phyloP scores from a whole-genome alignment of 2,797 vertebrate genomes.

The Amazonetta brasiliensis region DNA sequence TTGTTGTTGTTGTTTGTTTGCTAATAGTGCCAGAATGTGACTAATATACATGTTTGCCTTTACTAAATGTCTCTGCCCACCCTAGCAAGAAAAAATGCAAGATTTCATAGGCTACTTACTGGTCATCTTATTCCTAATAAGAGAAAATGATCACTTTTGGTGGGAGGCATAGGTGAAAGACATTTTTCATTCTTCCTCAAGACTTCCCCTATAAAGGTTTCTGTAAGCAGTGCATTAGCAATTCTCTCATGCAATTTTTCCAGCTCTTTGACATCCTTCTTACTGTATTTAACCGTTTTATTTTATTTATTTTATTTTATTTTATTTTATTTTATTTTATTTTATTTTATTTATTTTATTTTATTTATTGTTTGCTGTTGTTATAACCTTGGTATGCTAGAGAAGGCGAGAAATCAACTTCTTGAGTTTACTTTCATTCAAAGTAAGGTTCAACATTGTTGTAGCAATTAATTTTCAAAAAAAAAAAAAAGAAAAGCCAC shows the following conservation, averaged over 20 bases:
- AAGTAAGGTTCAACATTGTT: not conserved
- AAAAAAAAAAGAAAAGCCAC: not conserved
- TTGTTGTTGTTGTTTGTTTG: not conserved
- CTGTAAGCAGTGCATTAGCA: not conserved
- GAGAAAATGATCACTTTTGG: not conserved
- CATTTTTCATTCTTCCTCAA: not conserved
- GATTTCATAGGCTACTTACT: not conserved
- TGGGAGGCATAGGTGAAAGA: rapidly evolving
- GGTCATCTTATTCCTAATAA: not conserved
- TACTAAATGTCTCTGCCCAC: not conserved
- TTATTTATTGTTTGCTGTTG: not conserved
- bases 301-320: not conserved
- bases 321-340: not conserved
- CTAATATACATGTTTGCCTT: not conserved
- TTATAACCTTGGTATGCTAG: not conserved
- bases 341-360: not conserved
- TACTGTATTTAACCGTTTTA: not conserved
- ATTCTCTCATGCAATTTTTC: not conserved
- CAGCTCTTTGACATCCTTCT: not conserved
- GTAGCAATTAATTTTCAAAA: not conserved
- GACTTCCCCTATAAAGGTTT: not conserved
- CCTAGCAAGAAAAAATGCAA: not conserved
- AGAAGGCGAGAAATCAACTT: not conserved
- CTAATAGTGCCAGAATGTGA: not conserved
- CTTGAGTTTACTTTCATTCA: not conserved